Conservation (phyloP, 2,113 vertebrate genomes). For the Coptodon rendalli region DNA sequence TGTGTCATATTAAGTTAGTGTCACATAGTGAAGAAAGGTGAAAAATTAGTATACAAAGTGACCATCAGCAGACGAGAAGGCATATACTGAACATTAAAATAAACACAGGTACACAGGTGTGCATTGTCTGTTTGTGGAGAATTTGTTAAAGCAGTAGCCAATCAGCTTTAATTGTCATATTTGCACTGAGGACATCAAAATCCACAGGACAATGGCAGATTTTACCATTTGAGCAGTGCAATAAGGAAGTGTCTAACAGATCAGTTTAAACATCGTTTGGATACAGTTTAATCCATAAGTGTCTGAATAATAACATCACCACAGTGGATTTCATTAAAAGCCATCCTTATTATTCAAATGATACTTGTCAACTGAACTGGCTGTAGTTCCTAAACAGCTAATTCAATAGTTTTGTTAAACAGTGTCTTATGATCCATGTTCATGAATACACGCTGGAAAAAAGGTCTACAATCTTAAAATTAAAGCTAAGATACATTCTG, state of each 20-base stretch:
- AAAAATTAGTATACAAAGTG: background rate
- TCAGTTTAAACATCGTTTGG: rapidly evolving
- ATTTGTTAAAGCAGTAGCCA: background rate
- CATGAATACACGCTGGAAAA: background rate
- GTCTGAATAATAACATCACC: background rate
- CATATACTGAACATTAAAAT: background rate
- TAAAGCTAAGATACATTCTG: background rate
- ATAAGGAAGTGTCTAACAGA: background rate
- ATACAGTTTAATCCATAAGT: background rate
- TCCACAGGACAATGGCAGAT: background rate
- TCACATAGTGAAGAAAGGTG: background rate
- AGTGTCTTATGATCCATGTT: background rate
- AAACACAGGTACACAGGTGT: background rate
- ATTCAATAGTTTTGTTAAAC: background rate
- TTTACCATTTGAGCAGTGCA: background rate
- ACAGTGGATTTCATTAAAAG: background rate
- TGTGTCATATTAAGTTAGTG: background rate
- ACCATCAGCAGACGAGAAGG: background rate
- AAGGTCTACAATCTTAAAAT: background rate
- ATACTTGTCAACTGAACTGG: background rate
- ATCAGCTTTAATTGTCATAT: background rate
- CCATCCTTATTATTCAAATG: background rate
- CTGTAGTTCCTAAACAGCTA: background rate
- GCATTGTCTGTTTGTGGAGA: background rate
- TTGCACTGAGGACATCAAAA: background rate